Percentiles rank a stretch among this genome's conserved stretches.
Conservation (phyloP, 1,140 invertebrate genomes). For the Drosophila subobscura region DNA sequence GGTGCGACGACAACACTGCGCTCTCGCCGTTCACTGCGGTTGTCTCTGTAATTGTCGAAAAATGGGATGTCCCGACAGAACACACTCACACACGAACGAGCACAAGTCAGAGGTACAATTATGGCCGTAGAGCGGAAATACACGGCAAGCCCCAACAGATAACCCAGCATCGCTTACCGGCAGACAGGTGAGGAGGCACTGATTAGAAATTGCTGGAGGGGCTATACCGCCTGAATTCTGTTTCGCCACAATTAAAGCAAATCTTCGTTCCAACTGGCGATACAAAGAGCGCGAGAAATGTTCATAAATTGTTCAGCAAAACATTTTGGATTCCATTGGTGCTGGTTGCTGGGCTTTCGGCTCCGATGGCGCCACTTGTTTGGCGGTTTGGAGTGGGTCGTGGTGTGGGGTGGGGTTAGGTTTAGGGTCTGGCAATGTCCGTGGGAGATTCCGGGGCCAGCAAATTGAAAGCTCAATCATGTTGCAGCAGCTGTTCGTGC, state of each 20-base stretch:
- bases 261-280: neutral
- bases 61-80: slow-evolving; percentile 23
- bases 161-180: neutral
- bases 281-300: neutral
- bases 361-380: neutral
- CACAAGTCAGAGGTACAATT: slow-evolving; percentile 46
- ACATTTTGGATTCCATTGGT: neutral
- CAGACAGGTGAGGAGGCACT: slow-evolving; percentile 20
- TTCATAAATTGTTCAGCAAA: neutral
- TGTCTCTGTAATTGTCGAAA: slow-evolving; percentile 61
- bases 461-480: slow-evolving; percentile 81
- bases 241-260: slow-evolving; percentile 18
- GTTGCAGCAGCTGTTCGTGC: slow-evolving; percentile 78
- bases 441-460: slow-evolving; percentile 27
- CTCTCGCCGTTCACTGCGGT: slow-evolving; percentile 46
- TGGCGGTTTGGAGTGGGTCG: neutral
- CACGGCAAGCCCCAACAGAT: slow-evolving; percentile 10
- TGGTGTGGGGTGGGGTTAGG: too few species aligned
- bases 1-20: slow-evolving; percentile 27
- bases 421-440: too few species aligned
- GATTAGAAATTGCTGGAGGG: slow-evolving; percentile 1
- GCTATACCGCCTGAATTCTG: neutral
- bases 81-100: slow-evolving; percentile 8
- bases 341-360: too few species aligned
- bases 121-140: slow-evolving; percentile 23